Conservation (phyloP, 2,888 invertebrate species). For the Andrena fulva region DNA sequence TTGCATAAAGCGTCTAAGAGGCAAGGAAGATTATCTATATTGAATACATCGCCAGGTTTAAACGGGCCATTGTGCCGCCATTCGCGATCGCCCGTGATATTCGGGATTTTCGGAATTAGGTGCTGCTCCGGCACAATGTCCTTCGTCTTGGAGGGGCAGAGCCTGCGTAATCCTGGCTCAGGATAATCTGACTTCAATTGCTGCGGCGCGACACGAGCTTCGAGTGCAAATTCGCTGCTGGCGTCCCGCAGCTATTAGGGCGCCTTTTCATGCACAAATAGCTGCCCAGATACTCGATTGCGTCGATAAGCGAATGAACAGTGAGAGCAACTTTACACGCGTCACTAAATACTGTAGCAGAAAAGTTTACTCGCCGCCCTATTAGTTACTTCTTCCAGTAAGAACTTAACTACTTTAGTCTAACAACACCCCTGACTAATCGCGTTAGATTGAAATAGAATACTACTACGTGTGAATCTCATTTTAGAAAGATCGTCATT, state of each 20-base stretch:
- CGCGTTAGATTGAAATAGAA: no score
- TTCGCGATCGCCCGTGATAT: constrained; percentile 25
- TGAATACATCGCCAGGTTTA: constrained; percentile 18
- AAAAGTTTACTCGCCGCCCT: no score
- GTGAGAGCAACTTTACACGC: no score
- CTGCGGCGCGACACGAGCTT: constrained; percentile 74
- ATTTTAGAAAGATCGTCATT: no score
- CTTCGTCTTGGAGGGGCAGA: constrained; percentile 45
- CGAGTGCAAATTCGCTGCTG: constrained; percentile 77
- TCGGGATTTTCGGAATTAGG: constrained; percentile 73
- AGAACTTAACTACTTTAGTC: no score
- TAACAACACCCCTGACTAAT: no score
- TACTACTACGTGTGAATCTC: no score
- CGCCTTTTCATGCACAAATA: background rate
- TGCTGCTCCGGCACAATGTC: constrained; percentile 70
- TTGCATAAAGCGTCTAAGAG: background rate
- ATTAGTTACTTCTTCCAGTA: no score
- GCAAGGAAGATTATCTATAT: constrained; percentile 18
- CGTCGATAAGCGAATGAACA: background rate
- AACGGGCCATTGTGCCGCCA: constrained; percentile 36
- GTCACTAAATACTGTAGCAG: no score
- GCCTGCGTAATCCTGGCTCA: constrained; percentile 73
- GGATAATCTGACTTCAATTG: constrained; percentile 82
- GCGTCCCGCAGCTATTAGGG: background rate
- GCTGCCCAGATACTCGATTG: constrained; percentile 1